Evolutionary conservation across 2,113 vertebrate species (phyloP).

Genomic region (Mormyrus iriodes): DNA sequence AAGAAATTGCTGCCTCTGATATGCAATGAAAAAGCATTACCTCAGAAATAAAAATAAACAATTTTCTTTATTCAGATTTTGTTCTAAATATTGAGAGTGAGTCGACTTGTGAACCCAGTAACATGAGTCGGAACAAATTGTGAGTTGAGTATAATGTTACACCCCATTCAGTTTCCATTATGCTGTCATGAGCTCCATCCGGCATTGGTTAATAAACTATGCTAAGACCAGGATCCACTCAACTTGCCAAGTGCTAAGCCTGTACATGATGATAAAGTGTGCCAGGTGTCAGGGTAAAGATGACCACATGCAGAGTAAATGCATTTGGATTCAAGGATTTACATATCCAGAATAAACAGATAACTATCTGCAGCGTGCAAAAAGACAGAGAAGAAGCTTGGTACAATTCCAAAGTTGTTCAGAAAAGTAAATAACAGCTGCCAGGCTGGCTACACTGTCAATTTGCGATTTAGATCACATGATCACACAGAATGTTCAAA

Average conservation of each 20-base stretch:
- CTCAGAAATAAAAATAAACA: not conserved
- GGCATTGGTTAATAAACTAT: not conserved
- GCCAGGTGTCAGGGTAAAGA: not conserved
- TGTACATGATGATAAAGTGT: not conserved
- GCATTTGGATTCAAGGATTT: not conserved
- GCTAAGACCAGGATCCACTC: not conserved
- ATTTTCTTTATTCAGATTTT: not conserved
- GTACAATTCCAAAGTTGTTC: not conserved
- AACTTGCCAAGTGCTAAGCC: not conserved
- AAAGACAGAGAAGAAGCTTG: not conserved
- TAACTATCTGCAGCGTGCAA: not conserved
- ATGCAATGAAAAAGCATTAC: not conserved
- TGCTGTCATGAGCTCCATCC: not conserved
- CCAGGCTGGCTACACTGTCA: not conserved
- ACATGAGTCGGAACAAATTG: not conserved
- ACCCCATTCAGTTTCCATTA: not conserved
- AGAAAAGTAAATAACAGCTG: not conserved
- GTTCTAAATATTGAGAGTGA: not conserved
- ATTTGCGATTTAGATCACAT: not conserved
- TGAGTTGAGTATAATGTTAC: not conserved
- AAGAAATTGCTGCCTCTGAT: not conserved
- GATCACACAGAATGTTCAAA: not conserved
- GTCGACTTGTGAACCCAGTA: not conserved
- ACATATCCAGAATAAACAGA: not conserved
- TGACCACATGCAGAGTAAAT: not conserved